Evolutionary conservation across 2,888 invertebrate genomes (phyloP), one percentile per base, ranked within the genome.

Genomic region (Dynastes grantii): DNA sequence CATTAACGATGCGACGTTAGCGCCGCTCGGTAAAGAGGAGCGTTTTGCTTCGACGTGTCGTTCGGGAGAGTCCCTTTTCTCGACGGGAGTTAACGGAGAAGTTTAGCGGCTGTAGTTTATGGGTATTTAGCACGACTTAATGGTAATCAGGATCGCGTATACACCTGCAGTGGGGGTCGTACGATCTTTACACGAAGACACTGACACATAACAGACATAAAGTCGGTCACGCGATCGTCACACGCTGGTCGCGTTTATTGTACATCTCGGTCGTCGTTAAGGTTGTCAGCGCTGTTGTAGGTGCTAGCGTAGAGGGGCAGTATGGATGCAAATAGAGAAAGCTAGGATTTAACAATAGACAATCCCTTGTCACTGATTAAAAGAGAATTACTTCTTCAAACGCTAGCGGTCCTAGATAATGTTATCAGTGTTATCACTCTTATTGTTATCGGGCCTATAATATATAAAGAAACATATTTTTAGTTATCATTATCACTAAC

Each of bases 181-280:
- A 79, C 32, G 13, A 53, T 53, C 81, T 79, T 80, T 81, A 80
- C 78, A 78, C 80, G 45, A 45, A 45, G 45, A 45, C 45, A 45
- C 45, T 45, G 45, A 45, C 45, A 45, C 45, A 45, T 45, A 45
- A 45, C 45, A 45, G 45, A 45, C 55, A 6, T 16, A 82, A 81
- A 80, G 80, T 81, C 75, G 81, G 86, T 85, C 85, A 86, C 85
- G 86, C 86, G 82, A 85, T 81, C 75, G 81, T 29, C 49, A 77
- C 58, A 58, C 83, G 85, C 84, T 84, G 84, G 45, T 45, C 45
- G 45, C 45, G 45, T 45, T 45, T 84, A 84, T 37, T 84, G 81
- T 81, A 82, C 84, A 83, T 85, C 85, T 84, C 84, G 81, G 82
- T 83, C 83, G 83, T 85, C 84, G 83, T 85, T 84, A 83, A 85